Percentiles rank a stretch among this genome's conserved stretches.
Conservation (phyloP, 2,113 vertebrate genomes). For the Hystrix cristata region DNA sequence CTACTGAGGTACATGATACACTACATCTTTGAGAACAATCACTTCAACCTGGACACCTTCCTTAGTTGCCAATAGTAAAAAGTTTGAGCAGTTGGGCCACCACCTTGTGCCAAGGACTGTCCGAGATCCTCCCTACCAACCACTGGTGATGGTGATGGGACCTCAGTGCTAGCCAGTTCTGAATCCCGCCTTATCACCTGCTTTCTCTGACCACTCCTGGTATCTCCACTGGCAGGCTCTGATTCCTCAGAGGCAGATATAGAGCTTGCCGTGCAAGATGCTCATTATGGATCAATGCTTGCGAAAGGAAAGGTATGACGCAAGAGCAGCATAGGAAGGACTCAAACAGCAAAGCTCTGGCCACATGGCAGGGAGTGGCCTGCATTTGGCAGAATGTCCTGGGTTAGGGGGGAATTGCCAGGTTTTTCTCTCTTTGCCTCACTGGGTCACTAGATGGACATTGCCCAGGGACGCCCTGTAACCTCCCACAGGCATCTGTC, state of each 20-base stretch:
- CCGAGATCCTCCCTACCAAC: neutral
- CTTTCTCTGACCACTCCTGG: neutral
- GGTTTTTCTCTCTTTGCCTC: neutral
- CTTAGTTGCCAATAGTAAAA: neutral
- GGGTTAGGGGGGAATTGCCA: neutral
- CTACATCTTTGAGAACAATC: neutral
- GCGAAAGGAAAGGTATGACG: neutral
- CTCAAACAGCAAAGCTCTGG: accelerated
- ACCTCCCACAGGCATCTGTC: neutral
- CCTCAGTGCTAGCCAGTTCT: neutral
- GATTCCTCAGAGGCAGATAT: neutral
- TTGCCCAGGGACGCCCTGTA: neutral
- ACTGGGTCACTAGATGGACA: neutral
- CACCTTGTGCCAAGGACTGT: neutral
- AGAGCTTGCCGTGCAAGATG: neutral
- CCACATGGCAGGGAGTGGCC: neutral
- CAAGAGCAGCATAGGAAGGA: neutral
- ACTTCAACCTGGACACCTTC: neutral
- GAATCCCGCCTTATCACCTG: neutral
- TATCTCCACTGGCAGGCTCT: neutral
- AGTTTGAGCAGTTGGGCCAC: neutral
- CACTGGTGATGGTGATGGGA: too few relatives aligned
- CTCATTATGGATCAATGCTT: neutral
- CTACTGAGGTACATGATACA: neutral
- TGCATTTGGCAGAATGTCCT: neutral